Conservation (phyloP, 1,140 invertebrate genomes). For the Procambarus clarkii region DNA sequence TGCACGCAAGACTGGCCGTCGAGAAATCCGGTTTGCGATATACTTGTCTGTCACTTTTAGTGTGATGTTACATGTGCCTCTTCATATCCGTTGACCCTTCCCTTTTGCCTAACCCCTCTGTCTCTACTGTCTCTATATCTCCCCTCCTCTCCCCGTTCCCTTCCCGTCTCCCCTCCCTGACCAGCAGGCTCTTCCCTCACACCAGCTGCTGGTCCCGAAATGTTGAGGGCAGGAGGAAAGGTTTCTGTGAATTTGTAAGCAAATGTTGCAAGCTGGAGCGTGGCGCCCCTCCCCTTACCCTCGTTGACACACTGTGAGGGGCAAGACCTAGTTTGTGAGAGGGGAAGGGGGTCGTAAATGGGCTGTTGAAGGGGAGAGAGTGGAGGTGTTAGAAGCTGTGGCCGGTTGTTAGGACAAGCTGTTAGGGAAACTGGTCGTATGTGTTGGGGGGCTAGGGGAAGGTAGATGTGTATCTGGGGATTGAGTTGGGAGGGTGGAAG, state of each 20-base stretch:
- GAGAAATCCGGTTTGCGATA: no score
- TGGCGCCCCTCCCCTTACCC: background rate
- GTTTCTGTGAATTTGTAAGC: conserved; percentile 19
- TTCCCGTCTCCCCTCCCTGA: background rate
- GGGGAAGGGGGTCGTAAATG: background rate
- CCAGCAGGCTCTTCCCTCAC: background rate
- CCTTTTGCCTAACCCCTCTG: no score
- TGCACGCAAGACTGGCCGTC: no score
- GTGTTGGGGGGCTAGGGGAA: background rate
- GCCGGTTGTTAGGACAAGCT: no score
- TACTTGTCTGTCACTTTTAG: no score
- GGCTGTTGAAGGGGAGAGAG: background rate
- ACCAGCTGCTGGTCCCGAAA: background rate
- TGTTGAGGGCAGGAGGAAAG: background rate
- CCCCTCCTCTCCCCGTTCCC: background rate
- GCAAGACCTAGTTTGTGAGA: background rate
- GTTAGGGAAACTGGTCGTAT: background rate
- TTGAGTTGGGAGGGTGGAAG: background rate
- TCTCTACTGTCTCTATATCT: background rate
- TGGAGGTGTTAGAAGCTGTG: background rate
- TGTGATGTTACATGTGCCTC: no score
- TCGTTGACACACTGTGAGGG: background rate
- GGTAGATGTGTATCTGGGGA: background rate
- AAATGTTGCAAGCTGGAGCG: background rate
- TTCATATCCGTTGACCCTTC: no score